Percentiles rank a stretch among this genome's conserved stretches.
Conservation (phyloP, 2,797 vertebrate species). For the Pangasius macronema region DNA sequence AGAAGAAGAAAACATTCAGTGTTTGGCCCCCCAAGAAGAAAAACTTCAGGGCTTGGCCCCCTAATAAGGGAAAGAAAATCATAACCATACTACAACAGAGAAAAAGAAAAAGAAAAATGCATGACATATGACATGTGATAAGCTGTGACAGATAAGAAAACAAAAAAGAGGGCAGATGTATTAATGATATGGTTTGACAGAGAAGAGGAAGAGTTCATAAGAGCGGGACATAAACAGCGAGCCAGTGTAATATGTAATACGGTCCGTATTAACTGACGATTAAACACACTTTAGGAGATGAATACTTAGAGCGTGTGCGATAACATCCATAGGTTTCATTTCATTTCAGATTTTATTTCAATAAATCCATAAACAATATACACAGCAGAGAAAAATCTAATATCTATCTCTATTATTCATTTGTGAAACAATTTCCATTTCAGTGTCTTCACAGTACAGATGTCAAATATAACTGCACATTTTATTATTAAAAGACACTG, state of each 20-base stretch:
- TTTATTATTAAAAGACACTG: neutral
- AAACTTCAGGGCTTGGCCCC: neutral
- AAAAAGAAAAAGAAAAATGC: neutral
- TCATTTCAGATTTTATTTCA: neutral
- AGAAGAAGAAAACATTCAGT: neutral
- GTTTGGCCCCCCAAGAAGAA: neutral
- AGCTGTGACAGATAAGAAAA: neutral
- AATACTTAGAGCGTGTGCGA: neutral
- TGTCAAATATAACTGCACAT: neutral
- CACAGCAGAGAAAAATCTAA: neutral
- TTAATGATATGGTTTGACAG: neutral
- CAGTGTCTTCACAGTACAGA: neutral
- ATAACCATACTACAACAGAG: neutral
- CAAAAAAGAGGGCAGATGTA: neutral
- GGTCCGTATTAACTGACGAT: neutral
- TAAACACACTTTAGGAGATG: neutral
- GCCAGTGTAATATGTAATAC: neutral
- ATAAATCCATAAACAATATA: conserved; percentile 1
- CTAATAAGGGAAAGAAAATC: neutral
- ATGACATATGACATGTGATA: neutral
- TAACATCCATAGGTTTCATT: neutral
- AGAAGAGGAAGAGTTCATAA: neutral
- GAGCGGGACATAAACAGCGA: neutral
- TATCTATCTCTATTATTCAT: conserved; percentile 5
- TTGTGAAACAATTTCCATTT: neutral